Conservation (phyloP, 2,797 vertebrate species). For the Ambastaia sidthimunki region DNA sequence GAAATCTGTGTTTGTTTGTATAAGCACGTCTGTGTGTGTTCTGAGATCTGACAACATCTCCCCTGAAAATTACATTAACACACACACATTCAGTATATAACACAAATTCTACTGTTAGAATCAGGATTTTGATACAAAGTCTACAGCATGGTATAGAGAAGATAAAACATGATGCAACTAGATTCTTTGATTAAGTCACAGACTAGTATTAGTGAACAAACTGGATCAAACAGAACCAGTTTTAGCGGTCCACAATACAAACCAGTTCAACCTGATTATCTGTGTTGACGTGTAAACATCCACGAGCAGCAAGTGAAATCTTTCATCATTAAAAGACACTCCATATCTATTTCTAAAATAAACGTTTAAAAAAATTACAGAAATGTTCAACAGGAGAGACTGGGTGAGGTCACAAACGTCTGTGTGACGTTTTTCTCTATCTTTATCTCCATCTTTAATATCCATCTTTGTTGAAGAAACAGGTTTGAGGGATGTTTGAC, state of each 20-base stretch:
- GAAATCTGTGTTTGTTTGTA: slow-evolving; percentile 9
- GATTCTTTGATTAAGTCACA: neutral
- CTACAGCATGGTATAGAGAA: slow-evolving; percentile 7
- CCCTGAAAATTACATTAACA: neutral
- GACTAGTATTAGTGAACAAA: slow-evolving; percentile 1
- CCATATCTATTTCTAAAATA: neutral
- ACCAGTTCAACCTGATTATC: slow-evolving; percentile 22
- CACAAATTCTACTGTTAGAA: neutral
- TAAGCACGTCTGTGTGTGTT: neutral
- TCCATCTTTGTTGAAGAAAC: neutral
- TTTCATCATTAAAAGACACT: neutral
- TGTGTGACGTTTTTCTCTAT: neutral
- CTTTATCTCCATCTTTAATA: too few species aligned
- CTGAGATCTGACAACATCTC: neutral
- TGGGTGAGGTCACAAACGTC: neutral
- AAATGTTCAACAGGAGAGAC: neutral
- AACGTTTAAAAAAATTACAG: neutral
- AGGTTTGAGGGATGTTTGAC: neutral
- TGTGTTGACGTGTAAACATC: neutral
- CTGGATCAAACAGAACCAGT: slow-evolving; percentile 22
- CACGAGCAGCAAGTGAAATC: neutral
- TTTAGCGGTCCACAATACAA: slow-evolving; percentile 28
- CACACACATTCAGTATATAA: neutral
- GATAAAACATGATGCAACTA: neutral
- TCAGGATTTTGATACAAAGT: neutral